Conservation (phyloP, 2,113 vertebrate genomes). For the Oryzias javanicus region DNA sequence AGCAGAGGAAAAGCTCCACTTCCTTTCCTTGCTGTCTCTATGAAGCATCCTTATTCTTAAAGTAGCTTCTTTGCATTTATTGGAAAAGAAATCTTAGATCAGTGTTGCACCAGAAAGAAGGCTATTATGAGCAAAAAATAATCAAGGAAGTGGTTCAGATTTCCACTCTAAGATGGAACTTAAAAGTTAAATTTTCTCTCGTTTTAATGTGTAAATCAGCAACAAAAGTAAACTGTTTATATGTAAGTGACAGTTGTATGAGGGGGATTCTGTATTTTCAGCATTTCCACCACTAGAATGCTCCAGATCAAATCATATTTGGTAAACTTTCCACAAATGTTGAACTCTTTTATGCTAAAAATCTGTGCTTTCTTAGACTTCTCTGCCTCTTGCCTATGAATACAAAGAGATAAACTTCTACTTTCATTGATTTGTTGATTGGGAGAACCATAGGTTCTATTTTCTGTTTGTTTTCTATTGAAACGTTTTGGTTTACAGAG, state of each 20-base stretch:
- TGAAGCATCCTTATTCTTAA: background rate
- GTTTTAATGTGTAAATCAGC: background rate
- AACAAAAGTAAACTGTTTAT: background rate
- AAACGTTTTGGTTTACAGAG: conserved; percentile 38
- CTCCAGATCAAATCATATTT: background rate
- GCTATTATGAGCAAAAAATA: too few species aligned
- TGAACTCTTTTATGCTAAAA: background rate
- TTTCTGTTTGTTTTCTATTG: conserved; percentile 30
- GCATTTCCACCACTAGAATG: conserved; percentile 15
- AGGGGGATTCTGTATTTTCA: conserved; percentile 4
- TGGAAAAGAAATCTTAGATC: background rate
- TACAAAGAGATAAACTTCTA: conserved; percentile 19
- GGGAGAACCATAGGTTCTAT: conserved; percentile 17
- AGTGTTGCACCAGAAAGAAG: background rate
- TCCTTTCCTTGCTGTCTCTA: background rate
- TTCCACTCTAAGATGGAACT: too few species aligned
- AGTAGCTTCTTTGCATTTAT: conserved; percentile 12
- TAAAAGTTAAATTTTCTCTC: background rate
- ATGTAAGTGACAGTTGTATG: too few species aligned
- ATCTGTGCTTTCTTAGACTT: conserved; percentile 1
- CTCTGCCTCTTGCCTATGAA: conserved; percentile 12
- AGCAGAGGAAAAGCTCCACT: background rate
- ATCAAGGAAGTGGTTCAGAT: too few species aligned
- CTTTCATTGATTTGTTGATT: conserved; percentile 6
- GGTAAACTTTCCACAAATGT: background rate